Percentiles rank a stretch among this genome's conserved stretches.
Evolutionary conservation across 2,797 vertebrate genomes (phyloP).

Genomic region (Telmatherina bonti): DNA sequence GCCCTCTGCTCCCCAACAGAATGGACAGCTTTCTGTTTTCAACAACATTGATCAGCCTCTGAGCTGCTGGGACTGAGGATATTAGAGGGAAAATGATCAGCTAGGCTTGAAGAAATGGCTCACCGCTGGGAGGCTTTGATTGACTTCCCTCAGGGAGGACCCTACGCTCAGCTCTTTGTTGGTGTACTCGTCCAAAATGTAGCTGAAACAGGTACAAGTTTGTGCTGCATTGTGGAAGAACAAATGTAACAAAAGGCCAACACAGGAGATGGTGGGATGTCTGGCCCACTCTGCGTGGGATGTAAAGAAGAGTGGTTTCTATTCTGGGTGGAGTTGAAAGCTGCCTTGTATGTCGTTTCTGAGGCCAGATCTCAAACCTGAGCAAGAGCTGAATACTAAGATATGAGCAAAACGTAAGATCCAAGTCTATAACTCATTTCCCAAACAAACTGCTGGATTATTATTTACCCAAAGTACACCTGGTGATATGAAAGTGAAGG

Average conservation of each 20-base stretch:
- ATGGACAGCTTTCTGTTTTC: slow-evolving; percentile 75
- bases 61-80: slow-evolving; percentile 63
- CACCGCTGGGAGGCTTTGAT: slow-evolving; percentile 76
- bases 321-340: slow-evolving; percentile 56
- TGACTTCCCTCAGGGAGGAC: slow-evolving; percentile 71
- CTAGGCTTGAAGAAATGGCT: slow-evolving; percentile 66
- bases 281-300: slow-evolving; percentile 64
- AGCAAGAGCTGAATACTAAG: slow-evolving; percentile 7
- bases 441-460: not conserved
- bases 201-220: slow-evolving; percentile 28
- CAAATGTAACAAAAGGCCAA: slow-evolving; percentile 54
- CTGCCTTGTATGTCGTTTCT: slow-evolving; percentile 31
- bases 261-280: slow-evolving; percentile 55
- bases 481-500: not conserved
- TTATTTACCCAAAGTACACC: slow-evolving; percentile 13
- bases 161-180: slow-evolving; percentile 52
- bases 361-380: slow-evolving; percentile 34
- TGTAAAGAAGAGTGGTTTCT: slow-evolving; percentile 61
- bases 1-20: slow-evolving; percentile 49
- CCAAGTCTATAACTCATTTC: slow-evolving; percentile 2
- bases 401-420: not conserved
- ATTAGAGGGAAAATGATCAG: slow-evolving; percentile 80
- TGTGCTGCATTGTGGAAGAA: slow-evolving; percentile 30
- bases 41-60: slow-evolving; percentile 78
- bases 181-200: slow-evolving; percentile 47